These are phyloP conservation scores for Ypsolopha scabrella DNA, from an alignment of 2,888 invertebrate genomes.

Conservation along the genomic window DNA sequence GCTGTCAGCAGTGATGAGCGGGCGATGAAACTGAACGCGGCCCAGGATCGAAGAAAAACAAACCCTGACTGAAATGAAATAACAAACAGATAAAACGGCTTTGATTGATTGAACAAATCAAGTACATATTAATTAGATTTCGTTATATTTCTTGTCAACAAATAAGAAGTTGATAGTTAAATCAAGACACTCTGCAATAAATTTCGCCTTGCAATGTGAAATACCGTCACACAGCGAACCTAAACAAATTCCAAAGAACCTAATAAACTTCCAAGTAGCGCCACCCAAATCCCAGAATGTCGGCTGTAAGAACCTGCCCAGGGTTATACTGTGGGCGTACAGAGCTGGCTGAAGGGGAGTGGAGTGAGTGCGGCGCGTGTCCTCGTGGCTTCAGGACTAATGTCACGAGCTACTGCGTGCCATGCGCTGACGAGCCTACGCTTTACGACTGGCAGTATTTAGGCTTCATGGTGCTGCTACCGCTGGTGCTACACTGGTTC, in stretches of 20 bases:
- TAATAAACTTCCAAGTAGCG: neutral
- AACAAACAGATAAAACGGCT: too few species aligned
- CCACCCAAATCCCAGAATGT: constrained; percentile 21
- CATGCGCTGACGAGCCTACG: constrained; percentile 80
- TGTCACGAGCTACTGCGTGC: constrained; percentile 78
- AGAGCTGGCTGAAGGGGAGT: constrained; percentile 71
- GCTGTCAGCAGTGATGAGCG: too few species aligned
- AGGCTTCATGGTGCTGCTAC: constrained; percentile 92
- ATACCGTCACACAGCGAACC: too few species aligned
- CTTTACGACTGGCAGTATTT: constrained; percentile 95
- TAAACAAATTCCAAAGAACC: neutral
- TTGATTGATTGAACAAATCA: too few species aligned
- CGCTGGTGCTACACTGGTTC: constrained; percentile 91
- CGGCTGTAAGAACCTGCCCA: constrained; percentile 73
- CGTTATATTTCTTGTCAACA: too few species aligned
- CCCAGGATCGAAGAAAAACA: too few species aligned
- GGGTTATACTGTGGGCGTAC: constrained; percentile 88
- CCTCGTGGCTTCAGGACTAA: constrained; percentile 85
- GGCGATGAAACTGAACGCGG: neutral
- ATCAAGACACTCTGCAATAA: neutral
- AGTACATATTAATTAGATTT: too few species aligned
- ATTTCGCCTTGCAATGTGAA: too few species aligned
- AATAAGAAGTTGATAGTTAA: neutral
- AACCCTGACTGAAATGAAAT: too few species aligned
- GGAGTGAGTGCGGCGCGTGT: constrained; percentile 89